Evolutionary conservation across 2,888 invertebrate genomes (phyloP).

Genomic region (Drosophila rellima): DNA sequence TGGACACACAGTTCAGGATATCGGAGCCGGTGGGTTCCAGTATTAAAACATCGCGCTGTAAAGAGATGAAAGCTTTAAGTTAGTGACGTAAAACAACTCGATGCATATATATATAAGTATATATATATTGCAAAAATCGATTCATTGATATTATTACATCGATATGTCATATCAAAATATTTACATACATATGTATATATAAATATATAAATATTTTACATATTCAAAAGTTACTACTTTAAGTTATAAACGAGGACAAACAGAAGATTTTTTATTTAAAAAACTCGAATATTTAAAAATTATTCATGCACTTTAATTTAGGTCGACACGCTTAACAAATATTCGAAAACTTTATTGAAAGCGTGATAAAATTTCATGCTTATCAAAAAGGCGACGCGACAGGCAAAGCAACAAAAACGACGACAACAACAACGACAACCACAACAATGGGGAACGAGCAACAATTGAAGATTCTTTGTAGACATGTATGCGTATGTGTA

Average conservation of each 20-base stretch:
- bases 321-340: conserved; percentile 61
- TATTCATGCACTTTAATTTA: conserved; percentile 24
- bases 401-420: conserved; percentile 37
- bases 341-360: conserved; percentile 80
- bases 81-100: background rate
- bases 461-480: conserved; percentile 63
- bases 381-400: conserved; percentile 64
- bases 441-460: conserved; percentile 58
- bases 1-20: conserved; percentile 96
- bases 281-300: background rate
- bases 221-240: background rate
- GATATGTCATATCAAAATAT: too few relatives aligned
- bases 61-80: conserved; percentile 58
- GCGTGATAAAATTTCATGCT: conserved; percentile 83
- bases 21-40: conserved; percentile 93
- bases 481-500: conserved; percentile 12
- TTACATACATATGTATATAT: too few relatives aligned
- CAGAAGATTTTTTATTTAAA: background rate
- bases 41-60: conserved; percentile 95
- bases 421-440: background rate
- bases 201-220: too few relatives aligned
- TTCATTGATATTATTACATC: too few relatives aligned
- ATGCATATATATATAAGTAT: too few relatives aligned
- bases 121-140: too few relatives aligned
- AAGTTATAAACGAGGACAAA: conserved; percentile 4